A percentile compares a stretch with the other conserved stretches of the same genome.
Evolutionary conservation across 1,140 invertebrate genomes (phyloP).

Genomic region (Cydia amplana): DNA sequence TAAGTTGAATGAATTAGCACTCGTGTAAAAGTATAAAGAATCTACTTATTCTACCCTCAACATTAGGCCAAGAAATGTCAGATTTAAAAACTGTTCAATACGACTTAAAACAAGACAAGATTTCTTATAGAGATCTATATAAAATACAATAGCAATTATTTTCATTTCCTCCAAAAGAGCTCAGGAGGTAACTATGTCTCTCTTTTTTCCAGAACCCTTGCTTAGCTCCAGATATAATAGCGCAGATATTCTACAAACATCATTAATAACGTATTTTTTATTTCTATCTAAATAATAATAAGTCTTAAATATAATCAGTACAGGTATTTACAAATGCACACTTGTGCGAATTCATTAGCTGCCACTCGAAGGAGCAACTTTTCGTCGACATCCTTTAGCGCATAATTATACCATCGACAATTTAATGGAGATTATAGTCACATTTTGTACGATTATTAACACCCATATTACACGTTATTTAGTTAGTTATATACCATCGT

Average conservation of each 20-base stretch:
- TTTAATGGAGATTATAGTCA: constrained; percentile 70
- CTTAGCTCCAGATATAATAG: constrained; percentile 4
- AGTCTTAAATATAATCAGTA: constrained; percentile 63
- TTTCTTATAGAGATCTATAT: constrained; percentile 18
- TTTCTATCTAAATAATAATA: constrained; percentile 63
- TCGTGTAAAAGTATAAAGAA: constrained; percentile 45
- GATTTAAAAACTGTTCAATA: constrained; percentile 26
- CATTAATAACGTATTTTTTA: constrained; percentile 34
- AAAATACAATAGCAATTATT: constrained; percentile 22
- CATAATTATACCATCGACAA: constrained; percentile 50
- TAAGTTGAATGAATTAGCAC: constrained; percentile 60
- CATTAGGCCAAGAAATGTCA: constrained; percentile 23
- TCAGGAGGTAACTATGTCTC: constrained; percentile 6
- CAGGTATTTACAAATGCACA: constrained; percentile 74
- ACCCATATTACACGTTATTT: constrained; percentile 33
- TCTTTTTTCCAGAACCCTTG: constrained; percentile 16
- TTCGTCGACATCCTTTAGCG: constrained; percentile 40
- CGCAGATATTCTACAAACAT: constrained; percentile 25
- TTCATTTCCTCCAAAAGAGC: constrained; percentile 6
- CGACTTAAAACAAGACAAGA: constrained; percentile 12
- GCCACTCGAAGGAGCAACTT: constrained; percentile 66
- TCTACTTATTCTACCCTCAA: constrained; percentile 36
- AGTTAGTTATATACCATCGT: constrained; percentile 28
- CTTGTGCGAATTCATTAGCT: constrained; percentile 64
- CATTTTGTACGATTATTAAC: constrained; percentile 73